These are phyloP conservation scores for Parelbella ahira DNA, from an alignment of 2,888 invertebrate genomes.

Conservation along the genomic window DNA sequence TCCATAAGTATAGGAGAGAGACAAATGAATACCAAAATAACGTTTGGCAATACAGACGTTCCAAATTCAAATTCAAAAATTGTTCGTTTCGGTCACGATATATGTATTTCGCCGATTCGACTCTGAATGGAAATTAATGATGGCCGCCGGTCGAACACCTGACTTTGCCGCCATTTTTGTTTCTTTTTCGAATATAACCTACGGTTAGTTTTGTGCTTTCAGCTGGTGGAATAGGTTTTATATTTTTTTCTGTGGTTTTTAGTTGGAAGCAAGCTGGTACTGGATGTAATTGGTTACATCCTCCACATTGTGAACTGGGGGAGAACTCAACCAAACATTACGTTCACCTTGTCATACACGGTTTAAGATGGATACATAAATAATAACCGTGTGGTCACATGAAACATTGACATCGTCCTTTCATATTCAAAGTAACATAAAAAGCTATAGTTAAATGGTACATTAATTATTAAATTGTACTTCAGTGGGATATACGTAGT, in stretches of 20 bases:
- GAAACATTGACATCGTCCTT: no score
- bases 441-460: no score
- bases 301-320: background rate
- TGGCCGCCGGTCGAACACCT: conserved; percentile 60
- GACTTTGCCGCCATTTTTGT: conserved; percentile 58
- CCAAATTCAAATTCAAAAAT: conserved; percentile 20
- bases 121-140: conserved; percentile 74
- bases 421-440: no score
- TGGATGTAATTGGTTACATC: conserved; percentile 3
- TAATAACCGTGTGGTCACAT: no score
- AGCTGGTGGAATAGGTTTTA: conserved; percentile 13
- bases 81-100: conserved; percentile 26
- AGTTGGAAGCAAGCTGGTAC: conserved; percentile 9
- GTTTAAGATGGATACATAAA: no score
- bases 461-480: no score
- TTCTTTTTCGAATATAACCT: conserved; percentile 38
- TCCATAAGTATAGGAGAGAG: no score
- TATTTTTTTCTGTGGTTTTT: conserved; percentile 11
- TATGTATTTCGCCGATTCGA: conserved; percentile 39
- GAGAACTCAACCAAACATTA: no score
- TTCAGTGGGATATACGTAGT: no score
- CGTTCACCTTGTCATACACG: no score
- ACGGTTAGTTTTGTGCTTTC: conserved; percentile 19
- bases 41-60: no score
- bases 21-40: no score